phyloP scores from a whole-genome alignment of 2,113 vertebrate species.

The Neodontobutis hainanensis region DNA sequence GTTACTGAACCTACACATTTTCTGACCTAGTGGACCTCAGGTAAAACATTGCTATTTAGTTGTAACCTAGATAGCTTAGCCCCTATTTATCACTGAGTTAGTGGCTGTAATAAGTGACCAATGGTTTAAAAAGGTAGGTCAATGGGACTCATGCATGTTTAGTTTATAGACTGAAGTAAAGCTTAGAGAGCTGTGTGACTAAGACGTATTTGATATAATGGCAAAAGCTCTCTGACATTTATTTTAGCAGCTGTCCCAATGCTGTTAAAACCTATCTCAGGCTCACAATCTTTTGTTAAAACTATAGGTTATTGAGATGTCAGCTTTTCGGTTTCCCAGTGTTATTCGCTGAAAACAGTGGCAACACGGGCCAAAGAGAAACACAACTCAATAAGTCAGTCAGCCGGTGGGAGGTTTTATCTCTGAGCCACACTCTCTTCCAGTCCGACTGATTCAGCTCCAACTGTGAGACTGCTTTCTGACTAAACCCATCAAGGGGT shows the following conservation, averaged over 20 bases:
- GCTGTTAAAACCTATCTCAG: slow-evolving; percentile 2
- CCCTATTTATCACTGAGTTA: no score
- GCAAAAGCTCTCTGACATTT: background rate
- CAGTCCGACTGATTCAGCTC: slow-evolving; percentile 45
- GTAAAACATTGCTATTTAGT: no score
- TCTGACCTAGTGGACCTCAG: no score
- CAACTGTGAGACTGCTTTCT: slow-evolving; percentile 35
- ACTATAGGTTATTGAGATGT: slow-evolving; percentile 13
- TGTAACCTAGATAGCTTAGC: no score
- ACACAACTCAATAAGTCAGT: slow-evolving; percentile 26
- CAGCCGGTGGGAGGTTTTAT: slow-evolving; percentile 41
- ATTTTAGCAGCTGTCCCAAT: slow-evolving; percentile 3
- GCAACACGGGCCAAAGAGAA: slow-evolving; percentile 19
- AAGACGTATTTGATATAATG: background rate
- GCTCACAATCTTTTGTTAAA: slow-evolving; percentile 5
- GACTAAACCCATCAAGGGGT: slow-evolving; percentile 38
- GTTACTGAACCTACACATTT: no score
- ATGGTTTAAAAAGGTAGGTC: no score
- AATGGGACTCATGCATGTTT: background rate
- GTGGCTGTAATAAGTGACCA: no score
- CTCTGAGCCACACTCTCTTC: slow-evolving; percentile 31
- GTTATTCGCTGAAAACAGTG: slow-evolving; percentile 22
- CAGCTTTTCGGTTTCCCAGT: background rate
- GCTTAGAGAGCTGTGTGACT: no score
- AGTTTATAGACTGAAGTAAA: background rate